phyloP scores from a whole-genome alignment of 2,888 invertebrate genomes.

The Apodemia zela region DNA sequence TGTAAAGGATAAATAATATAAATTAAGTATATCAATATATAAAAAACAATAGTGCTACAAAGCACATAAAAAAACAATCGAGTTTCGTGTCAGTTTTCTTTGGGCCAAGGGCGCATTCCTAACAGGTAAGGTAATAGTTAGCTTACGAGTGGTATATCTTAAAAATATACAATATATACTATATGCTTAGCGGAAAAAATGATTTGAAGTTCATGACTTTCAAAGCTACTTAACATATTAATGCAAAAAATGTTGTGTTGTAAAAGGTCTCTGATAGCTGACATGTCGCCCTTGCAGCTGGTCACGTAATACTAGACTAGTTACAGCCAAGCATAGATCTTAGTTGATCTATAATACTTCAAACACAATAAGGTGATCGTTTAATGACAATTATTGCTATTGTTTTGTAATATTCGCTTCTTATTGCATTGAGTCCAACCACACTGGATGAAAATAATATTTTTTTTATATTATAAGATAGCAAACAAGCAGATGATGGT shows the following conservation, averaged over 20 bases:
- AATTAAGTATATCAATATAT: background rate
- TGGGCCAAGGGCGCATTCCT: slow-evolving; percentile 2
- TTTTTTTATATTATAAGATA: no score
- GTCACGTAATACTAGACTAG: slow-evolving; percentile 29
- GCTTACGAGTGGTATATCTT: background rate
- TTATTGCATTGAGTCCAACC: no score
- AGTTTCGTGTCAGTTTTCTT: slow-evolving; percentile 9
- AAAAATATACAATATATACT: background rate
- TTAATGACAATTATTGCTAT: no score
- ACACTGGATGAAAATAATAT: no score
- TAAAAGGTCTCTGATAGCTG: slow-evolving; percentile 18
- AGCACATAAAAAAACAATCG: background rate
- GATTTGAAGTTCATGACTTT: slow-evolving; percentile 7
- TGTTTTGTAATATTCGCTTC: no score
- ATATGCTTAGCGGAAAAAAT: background rate
- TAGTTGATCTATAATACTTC: background rate
- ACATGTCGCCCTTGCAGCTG: slow-evolving; percentile 34
- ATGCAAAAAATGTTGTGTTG: slow-evolving; percentile 3
- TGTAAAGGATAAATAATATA: no score
- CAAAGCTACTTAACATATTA: slow-evolving; percentile 7
- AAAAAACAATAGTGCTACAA: background rate
- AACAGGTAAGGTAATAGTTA: background rate
- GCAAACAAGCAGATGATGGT: no score
- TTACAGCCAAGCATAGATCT: background rate
- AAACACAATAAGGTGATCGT: no score